Percentiles rank a stretch among this genome's conserved stretches.
These are phyloP conservation scores for Pogonognathellus flavescens DNA, from an alignment of 1,140 invertebrate genomes.

Conservation along the genomic window DNA sequence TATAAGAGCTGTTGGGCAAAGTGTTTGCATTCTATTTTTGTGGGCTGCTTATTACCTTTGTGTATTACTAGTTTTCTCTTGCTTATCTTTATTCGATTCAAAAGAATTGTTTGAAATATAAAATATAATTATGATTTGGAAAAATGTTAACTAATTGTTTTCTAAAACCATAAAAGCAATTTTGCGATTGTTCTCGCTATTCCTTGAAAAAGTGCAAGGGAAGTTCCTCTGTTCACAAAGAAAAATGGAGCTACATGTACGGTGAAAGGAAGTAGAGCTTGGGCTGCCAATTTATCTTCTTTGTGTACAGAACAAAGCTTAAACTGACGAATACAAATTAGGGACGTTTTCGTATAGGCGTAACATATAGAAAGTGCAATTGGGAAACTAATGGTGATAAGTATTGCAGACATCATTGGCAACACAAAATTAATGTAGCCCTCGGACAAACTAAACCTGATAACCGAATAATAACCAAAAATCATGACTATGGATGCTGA, in stretches of 20 bases:
- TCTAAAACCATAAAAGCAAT: slow-evolving; percentile 32
- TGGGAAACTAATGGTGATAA: neutral
- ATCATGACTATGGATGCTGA: neutral
- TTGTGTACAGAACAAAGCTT: neutral
- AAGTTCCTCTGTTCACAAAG: neutral
- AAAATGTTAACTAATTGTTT: too few species aligned
- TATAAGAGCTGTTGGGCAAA: too few species aligned
- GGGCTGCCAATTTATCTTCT: neutral
- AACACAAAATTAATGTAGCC: neutral
- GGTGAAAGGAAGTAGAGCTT: neutral
- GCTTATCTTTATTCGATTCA: too few species aligned
- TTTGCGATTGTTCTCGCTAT: slow-evolving; percentile 37
- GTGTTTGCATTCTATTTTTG: too few species aligned
- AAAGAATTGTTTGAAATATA: too few species aligned
- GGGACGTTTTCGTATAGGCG: neutral
- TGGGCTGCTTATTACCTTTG: too few species aligned
- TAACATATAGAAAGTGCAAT: neutral
- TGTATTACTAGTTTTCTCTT: too few species aligned
- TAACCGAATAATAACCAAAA: neutral
- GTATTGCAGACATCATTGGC: neutral
- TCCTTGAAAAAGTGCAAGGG: slow-evolving; percentile 6
- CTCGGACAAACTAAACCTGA: neutral
- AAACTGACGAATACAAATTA: neutral
- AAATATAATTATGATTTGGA: too few species aligned
- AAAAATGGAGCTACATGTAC: neutral